Conservation (phyloP, 2,113 vertebrate species). For the Otis tarda region DNA sequence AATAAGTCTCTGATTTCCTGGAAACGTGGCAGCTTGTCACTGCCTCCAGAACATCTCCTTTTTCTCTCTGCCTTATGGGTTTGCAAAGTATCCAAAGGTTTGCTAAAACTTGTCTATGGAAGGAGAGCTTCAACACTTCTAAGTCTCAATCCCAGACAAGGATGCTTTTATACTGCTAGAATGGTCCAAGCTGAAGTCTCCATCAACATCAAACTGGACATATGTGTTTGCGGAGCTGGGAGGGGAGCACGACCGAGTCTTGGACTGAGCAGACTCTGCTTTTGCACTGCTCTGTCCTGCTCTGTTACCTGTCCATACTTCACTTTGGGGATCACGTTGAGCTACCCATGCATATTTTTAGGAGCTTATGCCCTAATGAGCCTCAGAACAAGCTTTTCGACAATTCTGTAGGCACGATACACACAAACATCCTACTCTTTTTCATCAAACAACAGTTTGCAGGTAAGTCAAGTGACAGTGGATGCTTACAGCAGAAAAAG, state of each 20-base stretch:
- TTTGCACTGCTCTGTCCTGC: neutral
- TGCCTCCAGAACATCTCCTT: neutral
- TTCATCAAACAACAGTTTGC: neutral
- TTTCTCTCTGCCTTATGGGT: neutral
- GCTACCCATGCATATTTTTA: neutral
- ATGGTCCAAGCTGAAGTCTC: neutral
- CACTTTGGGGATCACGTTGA: neutral
- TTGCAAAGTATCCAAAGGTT: neutral
- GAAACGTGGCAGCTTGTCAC: neutral
- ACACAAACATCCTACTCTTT: neutral
- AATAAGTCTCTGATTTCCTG: neutral
- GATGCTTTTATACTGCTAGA: neutral
- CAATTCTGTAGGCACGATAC: neutral
- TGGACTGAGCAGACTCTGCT: neutral
- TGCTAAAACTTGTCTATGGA: neutral
- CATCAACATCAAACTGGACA: neutral
- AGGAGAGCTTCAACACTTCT: neutral
- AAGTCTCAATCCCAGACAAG: neutral
- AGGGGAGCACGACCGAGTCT: neutral
- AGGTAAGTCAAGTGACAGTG: neutral
- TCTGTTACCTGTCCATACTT: neutral
- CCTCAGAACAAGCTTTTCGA: neutral
- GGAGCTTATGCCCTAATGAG: neutral
- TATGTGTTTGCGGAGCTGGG: rapidly evolving
- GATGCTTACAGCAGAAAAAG: neutral